Evolutionary conservation across 2,888 invertebrate species (phyloP).

Genomic region (Encarsia formosa): DNA sequence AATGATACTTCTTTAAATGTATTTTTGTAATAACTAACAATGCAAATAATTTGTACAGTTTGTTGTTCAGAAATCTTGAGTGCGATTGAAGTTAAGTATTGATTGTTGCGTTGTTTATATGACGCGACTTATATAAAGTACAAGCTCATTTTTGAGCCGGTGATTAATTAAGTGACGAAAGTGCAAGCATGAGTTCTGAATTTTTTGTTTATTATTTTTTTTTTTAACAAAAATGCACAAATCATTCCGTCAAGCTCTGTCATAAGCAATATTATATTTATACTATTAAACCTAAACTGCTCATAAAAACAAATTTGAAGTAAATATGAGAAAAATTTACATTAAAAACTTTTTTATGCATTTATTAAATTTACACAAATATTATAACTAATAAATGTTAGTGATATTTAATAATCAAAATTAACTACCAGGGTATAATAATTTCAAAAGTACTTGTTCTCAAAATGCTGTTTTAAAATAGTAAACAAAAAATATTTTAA

Average conservation of each 20-base stretch:
- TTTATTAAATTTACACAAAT: too few species aligned
- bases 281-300: too few species aligned
- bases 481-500: too few species aligned
- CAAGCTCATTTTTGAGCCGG: slow-evolving; percentile 25
- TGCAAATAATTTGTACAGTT: neutral
- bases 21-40: too few species aligned
- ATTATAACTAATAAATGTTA: too few species aligned
- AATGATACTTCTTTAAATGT: too few species aligned
- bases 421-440: too few species aligned
- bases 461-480: too few species aligned
- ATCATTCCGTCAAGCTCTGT: slow-evolving; percentile 15
- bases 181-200: slow-evolving; percentile 5
- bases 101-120: slow-evolving; percentile 15
- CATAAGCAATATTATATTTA: slow-evolving; percentile 10
- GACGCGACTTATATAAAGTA: slow-evolving; percentile 23
- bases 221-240: slow-evolving; percentile 8
- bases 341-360: slow-evolving; percentile 10
- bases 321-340: neutral
- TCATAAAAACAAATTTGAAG: too few species aligned
- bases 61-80: slow-evolving; percentile 9
- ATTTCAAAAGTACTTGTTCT: too few species aligned
- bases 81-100: slow-evolving; percentile 19
- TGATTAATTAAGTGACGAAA: slow-evolving; percentile 16
- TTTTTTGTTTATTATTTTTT: slow-evolving; percentile 4
- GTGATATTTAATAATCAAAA: too few species aligned